Base-by-base conservation (phyloP, 2,797 vertebrate genomes). In the Eremophila alpestris region DNA sequence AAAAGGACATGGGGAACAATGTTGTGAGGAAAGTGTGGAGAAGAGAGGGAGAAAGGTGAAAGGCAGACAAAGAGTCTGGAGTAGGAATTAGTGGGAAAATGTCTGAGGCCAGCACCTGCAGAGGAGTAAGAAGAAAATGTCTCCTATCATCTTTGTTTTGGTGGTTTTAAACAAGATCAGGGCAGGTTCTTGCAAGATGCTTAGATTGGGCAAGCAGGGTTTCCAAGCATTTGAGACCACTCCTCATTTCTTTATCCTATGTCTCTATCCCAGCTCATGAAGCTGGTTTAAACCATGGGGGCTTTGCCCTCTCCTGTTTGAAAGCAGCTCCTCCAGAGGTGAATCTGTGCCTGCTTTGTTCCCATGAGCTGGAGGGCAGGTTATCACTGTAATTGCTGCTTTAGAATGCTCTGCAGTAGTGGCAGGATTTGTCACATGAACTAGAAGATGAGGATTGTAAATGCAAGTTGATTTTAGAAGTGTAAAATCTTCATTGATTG, bases 381-480 rank as follows among this genome's bases (percentile, higher is more conserved):
- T 70, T 84, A 7, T 43, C 4, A 1, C 36, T 73, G 4, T 46
- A 63, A 63, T 48, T 73, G 26, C 41, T 65, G 52, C 30, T 87
- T 80, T 48, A 46, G 41, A 27, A 59, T 52, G 56, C 43, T 85
- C 49, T 92, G 86, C 62, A n/a, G 5, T 34, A 22, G 23, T 83
- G 62, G 27, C 26, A 55, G 65, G 36, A 36, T 45, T 60, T 83
- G 89, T 71, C 65, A 30, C 8, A 2, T 32, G 24, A 69, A 18
- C 29, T 76, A 49, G 55, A 74, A 23, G 30, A 55, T 29, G 49
- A 65, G 64, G 29, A 65, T 24, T 49, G 49, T 70, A 85, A 84
- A 85, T 87, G 49, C 56, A 63, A 46, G 32, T 41, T 60, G 13
- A 3, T 85, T 90, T 89, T 70, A 82, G 54, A 93, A 93, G 80